Percentiles rank a stretch among this genome's conserved stretches.
phyloP scores from a whole-genome alignment of 2,797 vertebrate species.

The Cryptoprocta ferox region DNA sequence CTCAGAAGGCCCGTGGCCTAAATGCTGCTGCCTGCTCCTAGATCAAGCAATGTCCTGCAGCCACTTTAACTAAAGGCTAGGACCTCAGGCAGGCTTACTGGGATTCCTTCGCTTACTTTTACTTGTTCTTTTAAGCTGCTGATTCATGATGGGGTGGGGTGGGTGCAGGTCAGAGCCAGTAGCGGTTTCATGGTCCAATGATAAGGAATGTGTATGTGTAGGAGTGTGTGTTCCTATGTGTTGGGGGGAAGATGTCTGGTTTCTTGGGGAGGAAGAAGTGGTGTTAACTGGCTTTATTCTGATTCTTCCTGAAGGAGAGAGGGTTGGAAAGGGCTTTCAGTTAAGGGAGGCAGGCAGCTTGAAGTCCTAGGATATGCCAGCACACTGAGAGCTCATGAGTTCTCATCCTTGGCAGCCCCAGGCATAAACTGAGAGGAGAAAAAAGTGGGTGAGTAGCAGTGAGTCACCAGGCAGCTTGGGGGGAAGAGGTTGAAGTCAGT shows the following conservation, averaged over 20 bases:
- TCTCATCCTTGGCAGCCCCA: background rate
- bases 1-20: background rate
- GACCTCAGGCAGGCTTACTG: background rate
- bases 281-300: background rate
- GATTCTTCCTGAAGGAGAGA: conserved; percentile 31
- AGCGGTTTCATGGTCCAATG: background rate
- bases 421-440: background rate
- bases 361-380: background rate
- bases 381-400: background rate
- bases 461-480: background rate
- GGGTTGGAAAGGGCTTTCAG: background rate
- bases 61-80: background rate
- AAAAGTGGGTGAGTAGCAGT: background rate
- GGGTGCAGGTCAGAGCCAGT: background rate
- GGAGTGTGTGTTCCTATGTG: background rate
- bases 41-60: background rate
- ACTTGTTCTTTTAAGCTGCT: conserved; percentile 23
- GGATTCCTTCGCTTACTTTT: background rate
- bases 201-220: background rate
- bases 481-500: background rate
- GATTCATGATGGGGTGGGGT: background rate
- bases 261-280: background rate
- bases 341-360: background rate
- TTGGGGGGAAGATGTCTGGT: background rate
- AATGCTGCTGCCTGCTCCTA: background rate